Conservation (phyloP, 1,140 invertebrate species). For the Daktulosphaira vitifoliae region DNA sequence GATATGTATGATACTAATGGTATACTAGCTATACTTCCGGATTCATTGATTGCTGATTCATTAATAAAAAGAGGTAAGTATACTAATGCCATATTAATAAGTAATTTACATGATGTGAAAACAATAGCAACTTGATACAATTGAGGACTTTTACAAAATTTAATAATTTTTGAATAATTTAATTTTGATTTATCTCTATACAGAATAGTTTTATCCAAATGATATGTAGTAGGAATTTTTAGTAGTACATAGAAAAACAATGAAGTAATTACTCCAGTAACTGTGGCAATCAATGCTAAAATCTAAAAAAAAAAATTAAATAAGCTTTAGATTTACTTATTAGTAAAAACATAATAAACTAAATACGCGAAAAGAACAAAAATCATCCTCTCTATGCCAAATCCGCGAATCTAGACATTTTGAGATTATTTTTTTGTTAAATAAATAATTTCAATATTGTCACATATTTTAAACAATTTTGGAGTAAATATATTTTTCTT, state of each 20-base stretch:
- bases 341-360: too few relatives aligned
- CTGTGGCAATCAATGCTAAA: slow-evolving; percentile 50
- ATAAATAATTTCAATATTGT: too few relatives aligned
- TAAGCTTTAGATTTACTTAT: too few relatives aligned
- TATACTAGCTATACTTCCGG: slow-evolving; percentile 69
- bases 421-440: too few relatives aligned
- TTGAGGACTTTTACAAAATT: slow-evolving; percentile 21
- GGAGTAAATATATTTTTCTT: too few relatives aligned
- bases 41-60: slow-evolving; percentile 55
- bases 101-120: slow-evolving; percentile 75
- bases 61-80: slow-evolving; percentile 81
- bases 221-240: slow-evolving; percentile 35
- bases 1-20: slow-evolving; percentile 75
- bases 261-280: slow-evolving; percentile 49
- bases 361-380: too few relatives aligned
- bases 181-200: not conserved
- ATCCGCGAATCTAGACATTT: too few relatives aligned
- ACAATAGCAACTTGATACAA: slow-evolving; percentile 43
- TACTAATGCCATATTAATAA: slow-evolving; percentile 72
- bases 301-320: slow-evolving; percentile 67
- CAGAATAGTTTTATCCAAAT: not conserved
- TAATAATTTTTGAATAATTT: slow-evolving; percentile 3
- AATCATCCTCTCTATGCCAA: too few relatives aligned
- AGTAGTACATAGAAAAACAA: slow-evolving; percentile 51
- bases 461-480: too few relatives aligned